These are phyloP conservation scores for Drosophila yooni DNA, from an alignment of 2,888 invertebrate species.

Conservation along the genomic window DNA sequence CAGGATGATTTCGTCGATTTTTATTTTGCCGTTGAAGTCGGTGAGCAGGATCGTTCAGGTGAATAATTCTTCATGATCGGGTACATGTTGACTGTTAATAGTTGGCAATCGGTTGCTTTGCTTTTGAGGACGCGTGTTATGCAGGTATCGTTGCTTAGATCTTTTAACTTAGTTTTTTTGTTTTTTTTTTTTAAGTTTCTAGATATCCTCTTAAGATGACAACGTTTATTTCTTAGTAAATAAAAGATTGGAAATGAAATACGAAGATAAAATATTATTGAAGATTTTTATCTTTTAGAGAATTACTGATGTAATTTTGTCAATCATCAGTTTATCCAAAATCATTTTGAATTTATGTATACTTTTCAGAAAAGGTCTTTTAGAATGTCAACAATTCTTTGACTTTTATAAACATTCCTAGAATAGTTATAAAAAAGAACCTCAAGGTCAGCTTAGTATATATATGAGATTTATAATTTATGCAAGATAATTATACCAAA, in stretches of 20 bases:
- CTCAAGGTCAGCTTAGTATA: background rate
- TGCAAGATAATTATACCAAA: background rate
- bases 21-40: background rate
- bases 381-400: background rate
- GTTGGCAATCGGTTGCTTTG: no score
- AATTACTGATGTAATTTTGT: no score
- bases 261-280: background rate
- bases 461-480: background rate
- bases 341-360: background rate
- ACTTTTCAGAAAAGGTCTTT: background rate
- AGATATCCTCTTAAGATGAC: no score
- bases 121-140: no score
- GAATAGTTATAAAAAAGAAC: no score
- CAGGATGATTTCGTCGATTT: background rate
- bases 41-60: background rate
- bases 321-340: background rate
- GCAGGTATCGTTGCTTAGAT: no score
- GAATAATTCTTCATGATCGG: no score
- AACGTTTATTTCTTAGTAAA: no score
- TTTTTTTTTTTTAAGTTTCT: no score
- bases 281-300: background rate
- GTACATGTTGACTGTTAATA: no score
- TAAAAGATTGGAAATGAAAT: no score
- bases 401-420: background rate
- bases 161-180: no score